These are phyloP conservation scores for Sarcophaga caerulescens DNA, from an alignment of 2,888 invertebrate species.

Conservation along the genomic window DNA sequence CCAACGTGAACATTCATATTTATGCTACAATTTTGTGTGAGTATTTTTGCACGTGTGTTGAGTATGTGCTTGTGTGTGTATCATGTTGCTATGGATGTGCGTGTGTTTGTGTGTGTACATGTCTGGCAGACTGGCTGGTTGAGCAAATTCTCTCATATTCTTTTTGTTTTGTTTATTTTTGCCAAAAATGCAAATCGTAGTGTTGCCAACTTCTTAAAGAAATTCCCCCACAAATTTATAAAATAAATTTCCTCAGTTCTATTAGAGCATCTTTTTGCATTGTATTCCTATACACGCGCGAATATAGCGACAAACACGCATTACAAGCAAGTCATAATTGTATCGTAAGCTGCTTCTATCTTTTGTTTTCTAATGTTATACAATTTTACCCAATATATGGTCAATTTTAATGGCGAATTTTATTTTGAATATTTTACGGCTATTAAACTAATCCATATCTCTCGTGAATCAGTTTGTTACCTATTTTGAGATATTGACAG, in stretches of 20 bases:
- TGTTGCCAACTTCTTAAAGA: conserved; percentile 33
- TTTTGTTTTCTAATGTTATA: no score
- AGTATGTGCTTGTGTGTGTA: neutral
- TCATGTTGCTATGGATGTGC: neutral
- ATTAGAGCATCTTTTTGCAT: neutral
- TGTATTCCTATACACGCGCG: no score
- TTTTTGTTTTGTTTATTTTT: conserved; percentile 43
- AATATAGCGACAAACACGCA: no score
- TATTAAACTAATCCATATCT: no score
- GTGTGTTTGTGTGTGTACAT: neutral
- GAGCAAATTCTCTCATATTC: conserved; percentile 51
- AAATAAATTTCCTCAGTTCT: neutral
- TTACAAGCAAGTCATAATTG: no score
- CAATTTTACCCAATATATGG: no score
- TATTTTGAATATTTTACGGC: no score
- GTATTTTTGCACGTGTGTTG: neutral
- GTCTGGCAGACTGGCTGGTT: conserved; percentile 46
- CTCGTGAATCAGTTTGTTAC: no score
- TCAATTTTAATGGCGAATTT: no score
- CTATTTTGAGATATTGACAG: no score
- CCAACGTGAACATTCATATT: neutral
- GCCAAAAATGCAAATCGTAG: conserved; percentile 52
- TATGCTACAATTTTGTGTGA: neutral
- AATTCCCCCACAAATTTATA: conserved; percentile 18
- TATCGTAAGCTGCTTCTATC: no score